Evolutionary conservation across 2,888 invertebrate genomes (phyloP), one percentile per base, ranked within the genome.

Genomic region (Saturnia japonica): DNA sequence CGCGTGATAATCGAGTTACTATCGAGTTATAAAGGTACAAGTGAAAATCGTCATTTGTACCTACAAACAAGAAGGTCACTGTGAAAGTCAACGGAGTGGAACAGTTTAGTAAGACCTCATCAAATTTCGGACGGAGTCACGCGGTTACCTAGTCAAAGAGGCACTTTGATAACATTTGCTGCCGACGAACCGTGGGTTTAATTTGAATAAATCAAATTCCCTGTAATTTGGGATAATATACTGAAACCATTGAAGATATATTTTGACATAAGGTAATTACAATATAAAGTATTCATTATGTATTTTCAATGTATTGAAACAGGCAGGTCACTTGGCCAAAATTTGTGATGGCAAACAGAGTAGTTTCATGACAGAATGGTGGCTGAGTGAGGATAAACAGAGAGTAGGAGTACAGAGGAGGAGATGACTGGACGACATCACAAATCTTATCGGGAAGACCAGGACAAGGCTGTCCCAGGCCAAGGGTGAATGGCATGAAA

Each of bases 121-220:
- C 88, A 86, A 88, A 89, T 85, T 82, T 82, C 83, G 79, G 80
- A 77, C 77, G 75, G 77, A 78, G 75, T 73, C 79, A 74, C 77
- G 82, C 85, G 84, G 85, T 82, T 83, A 82, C 84, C 85, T 81
- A 84, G 81, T 84, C 85, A 85, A 85, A 88, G 85, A 87, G 85
- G 77, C 83, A 84, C 88, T 89, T 89, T 88, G 88, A 90, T 88
- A 88, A 86, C 86, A 85, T 88, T 88, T 83, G 82, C 80, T 77
- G 80, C 76, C 83, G 81, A 81, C 86, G 83, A 87, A 84, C 85
- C 86, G 81, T 83, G 80, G 84, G 83, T 79, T 84, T 86, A 85
- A 88, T 89, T 89, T 88, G 85, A 89, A 89, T 89, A 88, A 88
- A 90, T 91, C 88, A 87, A 90, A 89, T 87, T 85, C 83, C 81